phyloP scores from a whole-genome alignment of 2,113 vertebrate genomes.

The Labrus mixtus region DNA sequence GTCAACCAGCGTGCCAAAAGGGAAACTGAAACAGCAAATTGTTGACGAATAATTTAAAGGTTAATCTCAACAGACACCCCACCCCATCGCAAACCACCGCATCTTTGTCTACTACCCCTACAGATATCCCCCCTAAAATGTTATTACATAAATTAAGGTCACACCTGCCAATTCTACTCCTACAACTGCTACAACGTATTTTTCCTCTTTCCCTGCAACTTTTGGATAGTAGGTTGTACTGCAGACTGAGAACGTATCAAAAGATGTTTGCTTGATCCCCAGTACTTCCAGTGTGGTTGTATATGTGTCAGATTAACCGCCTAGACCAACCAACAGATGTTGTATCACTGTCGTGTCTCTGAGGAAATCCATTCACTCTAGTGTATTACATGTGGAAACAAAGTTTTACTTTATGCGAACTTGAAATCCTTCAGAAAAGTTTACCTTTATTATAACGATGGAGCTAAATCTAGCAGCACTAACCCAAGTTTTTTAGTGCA shows the following conservation, averaged over 20 bases:
- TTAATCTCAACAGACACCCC: background rate
- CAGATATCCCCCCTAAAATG: too few species aligned
- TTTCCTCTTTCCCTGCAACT: background rate
- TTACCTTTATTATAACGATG: background rate
- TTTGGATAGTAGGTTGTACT: background rate
- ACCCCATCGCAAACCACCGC: too few species aligned
- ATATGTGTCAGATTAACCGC: background rate
- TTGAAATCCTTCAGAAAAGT: background rate
- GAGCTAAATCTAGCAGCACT: background rate
- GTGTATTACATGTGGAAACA: background rate
- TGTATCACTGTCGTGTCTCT: background rate
- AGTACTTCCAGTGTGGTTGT: background rate
- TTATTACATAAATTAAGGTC: slow-evolving; percentile 17
- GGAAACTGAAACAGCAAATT: slow-evolving; percentile 1
- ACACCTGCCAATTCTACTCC: slow-evolving; percentile 2
- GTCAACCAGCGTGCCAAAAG: background rate
- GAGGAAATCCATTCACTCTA: background rate
- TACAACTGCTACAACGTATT: background rate
- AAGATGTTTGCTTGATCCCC: background rate
- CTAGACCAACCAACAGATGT: background rate
- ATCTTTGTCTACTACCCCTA: background rate
- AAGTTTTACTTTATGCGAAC: background rate
- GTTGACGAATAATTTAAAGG: background rate
- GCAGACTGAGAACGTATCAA: background rate
- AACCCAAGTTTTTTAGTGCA: background rate